A percentile compares a stretch with the other conserved stretches of the same genome.
phyloP scores from a whole-genome alignment of 35 echinoderm and acorn worm genomes.

The Apostichopus japonicus region DNA sequence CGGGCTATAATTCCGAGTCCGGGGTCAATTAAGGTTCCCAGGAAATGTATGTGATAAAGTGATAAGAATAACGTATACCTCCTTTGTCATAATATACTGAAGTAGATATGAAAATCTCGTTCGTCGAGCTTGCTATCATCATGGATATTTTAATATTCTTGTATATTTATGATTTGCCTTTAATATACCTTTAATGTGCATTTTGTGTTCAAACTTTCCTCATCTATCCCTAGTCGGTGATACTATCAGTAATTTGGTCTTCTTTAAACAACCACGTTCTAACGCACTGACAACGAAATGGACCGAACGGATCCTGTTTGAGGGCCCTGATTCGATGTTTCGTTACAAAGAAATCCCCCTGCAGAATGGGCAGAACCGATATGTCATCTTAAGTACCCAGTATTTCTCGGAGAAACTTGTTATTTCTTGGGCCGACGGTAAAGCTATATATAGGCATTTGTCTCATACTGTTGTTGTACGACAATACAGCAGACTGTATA shows the following conservation, averaged over 20 bases:
- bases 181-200: too few relatives aligned
- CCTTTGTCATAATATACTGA: too few relatives aligned
- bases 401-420: slow-evolving; percentile 84
- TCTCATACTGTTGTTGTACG: too few relatives aligned
- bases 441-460: not conserved
- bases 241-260: slow-evolving; percentile 56
- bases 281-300: slow-evolving; percentile 34
- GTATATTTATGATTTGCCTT: too few relatives aligned
- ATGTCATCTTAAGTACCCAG: slow-evolving; percentile 77
- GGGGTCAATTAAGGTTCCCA: too few relatives aligned
- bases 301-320: slow-evolving; percentile 57
- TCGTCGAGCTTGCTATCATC: too few relatives aligned
- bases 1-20: too few relatives aligned
- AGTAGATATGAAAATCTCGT: too few relatives aligned
- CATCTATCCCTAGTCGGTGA: slow-evolving; percentile 8
- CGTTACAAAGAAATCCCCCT: slow-evolving; percentile 64
- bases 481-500: too few relatives aligned
- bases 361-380: slow-evolving; percentile 8
- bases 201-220: not conserved
- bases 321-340: slow-evolving; percentile 77
- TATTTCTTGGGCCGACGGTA: slow-evolving; percentile 82
- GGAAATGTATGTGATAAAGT: too few relatives aligned
- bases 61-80: too few relatives aligned
- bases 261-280: slow-evolving; percentile 67
- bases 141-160: too few relatives aligned